Conservation (phyloP, 2,113 vertebrate species). For the Pardalotus punctatus region DNA sequence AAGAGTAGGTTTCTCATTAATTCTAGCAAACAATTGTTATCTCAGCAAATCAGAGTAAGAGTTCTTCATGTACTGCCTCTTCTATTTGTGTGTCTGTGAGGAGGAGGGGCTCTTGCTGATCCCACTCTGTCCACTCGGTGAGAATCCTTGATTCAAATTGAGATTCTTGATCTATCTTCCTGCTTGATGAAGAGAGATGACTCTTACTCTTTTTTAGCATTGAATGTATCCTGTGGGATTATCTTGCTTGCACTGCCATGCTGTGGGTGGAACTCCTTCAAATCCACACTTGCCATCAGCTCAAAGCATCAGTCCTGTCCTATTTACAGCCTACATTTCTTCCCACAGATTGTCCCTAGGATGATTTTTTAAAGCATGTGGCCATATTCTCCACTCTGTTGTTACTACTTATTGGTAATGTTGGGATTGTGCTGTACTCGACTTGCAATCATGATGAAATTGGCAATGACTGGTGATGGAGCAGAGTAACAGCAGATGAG, state of each 20-base stretch:
- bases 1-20: not conserved
- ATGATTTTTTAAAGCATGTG: not conserved
- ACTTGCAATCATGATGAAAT: not conserved
- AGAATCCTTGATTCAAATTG: not conserved
- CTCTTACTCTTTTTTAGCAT: not conserved
- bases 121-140: rapidly evolving
- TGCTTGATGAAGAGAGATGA: not conserved
- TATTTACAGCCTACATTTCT: not conserved
- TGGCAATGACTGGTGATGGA: not conserved
- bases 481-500: not conserved
- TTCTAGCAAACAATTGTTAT: not conserved
- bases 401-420: not conserved
- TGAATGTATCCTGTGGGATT: not conserved
- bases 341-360: not conserved
- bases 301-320: not conserved
- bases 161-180: not conserved
- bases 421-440: not conserved
- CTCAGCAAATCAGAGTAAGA: not conserved
- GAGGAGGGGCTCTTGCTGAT: not conserved
- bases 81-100: not conserved
- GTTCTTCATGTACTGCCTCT: not conserved
- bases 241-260: not conserved
- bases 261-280: not conserved
- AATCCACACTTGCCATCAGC: not conserved
- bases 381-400: not conserved